These are phyloP conservation scores for Lonchura striata DNA, from an alignment of 2,113 vertebrate genomes.

Conservation along the genomic window DNA sequence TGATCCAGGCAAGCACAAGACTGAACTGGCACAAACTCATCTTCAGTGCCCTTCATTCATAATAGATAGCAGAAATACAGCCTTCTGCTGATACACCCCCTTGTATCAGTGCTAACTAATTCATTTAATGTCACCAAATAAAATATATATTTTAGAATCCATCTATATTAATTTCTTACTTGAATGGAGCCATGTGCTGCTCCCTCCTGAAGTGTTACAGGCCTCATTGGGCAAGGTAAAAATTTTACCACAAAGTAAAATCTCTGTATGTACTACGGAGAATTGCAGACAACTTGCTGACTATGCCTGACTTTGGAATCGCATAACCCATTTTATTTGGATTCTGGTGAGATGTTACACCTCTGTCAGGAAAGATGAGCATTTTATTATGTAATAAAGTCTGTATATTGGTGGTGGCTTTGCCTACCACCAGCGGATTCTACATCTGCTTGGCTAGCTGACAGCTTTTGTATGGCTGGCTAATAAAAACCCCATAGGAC, in stretches of 20 bases:
- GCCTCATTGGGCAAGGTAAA: neutral
- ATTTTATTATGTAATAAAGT: neutral
- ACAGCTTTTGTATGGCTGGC: neutral
- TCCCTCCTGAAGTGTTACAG: neutral
- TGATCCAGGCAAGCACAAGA: neutral
- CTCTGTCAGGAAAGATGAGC: neutral
- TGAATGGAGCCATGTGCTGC: neutral
- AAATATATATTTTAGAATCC: neutral
- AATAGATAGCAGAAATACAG: neutral
- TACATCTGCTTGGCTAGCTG: neutral
- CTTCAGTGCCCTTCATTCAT: conserved; percentile 3
- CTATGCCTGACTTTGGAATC: neutral
- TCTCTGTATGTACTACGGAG: neutral
- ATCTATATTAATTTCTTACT: neutral
- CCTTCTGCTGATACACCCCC: neutral
- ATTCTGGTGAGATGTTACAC: neutral
- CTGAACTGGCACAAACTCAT: neutral
- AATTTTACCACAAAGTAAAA: neutral
- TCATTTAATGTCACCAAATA: neutral
- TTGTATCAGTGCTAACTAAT: neutral
- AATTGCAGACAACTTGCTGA: neutral
- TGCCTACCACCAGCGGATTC: neutral
- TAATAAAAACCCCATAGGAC: neutral
- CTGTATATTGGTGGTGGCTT: neutral
- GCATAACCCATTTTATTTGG: neutral